These are phyloP conservation scores for Micoletzkya japonica DNA, from an alignment of 2,888 invertebrate genomes.

Conservation along the genomic window DNA sequence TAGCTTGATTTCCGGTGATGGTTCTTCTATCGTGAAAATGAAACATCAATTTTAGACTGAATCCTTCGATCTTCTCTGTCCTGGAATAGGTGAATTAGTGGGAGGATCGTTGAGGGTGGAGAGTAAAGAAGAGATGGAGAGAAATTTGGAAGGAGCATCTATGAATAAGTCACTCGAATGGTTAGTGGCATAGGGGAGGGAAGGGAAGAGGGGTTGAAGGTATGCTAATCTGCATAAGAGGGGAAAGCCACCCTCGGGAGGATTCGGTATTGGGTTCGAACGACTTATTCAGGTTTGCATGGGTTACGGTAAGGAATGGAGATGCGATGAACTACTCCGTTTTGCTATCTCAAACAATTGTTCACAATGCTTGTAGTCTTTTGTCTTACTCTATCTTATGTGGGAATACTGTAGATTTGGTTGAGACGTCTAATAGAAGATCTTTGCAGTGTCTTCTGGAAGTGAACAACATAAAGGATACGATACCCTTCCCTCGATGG, in stretches of 20 bases:
- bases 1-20: background rate
- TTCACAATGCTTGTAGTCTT: background rate
- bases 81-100: constrained; percentile 87
- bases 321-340: background rate
- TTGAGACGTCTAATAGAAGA: background rate
- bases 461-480: constrained; percentile 87
- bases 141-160: background rate
- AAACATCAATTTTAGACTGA: constrained; percentile 61
- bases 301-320: background rate
- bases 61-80: constrained; percentile 81
- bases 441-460: constrained; percentile 73
- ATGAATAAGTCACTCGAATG: background rate
- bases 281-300: constrained; percentile 75
- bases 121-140: constrained; percentile 70
- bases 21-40: background rate
- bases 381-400: background rate
- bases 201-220: constrained; percentile 40
- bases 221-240: constrained; percentile 72
- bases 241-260: constrained; percentile 87
- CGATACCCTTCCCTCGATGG: constrained; percentile 91
- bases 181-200: background rate
- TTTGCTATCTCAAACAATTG: background rate
- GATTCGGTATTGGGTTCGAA: constrained; percentile 95
- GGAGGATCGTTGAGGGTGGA: constrained; percentile 93
- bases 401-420: background rate